Percentiles rank a stretch among this genome's conserved stretches.
Conservation (phyloP, 2,797 vertebrate genomes). For the Aldrovandia affinis region DNA sequence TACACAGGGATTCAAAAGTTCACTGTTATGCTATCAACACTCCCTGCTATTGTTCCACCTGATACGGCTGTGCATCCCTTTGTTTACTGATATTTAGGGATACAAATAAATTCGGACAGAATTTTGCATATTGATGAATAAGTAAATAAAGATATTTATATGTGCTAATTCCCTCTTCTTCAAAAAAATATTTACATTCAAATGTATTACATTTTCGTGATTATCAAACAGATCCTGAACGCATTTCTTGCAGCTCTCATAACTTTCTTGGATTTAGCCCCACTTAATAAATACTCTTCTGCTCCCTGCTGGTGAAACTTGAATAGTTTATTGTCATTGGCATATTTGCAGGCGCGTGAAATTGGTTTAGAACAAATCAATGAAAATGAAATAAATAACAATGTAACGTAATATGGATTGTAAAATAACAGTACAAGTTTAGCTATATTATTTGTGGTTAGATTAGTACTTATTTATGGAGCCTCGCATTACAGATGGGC, state of each 20-base stretch:
- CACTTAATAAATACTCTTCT: constrained; percentile 26
- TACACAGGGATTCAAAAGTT: no score
- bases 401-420: not conserved
- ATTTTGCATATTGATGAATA: no score
- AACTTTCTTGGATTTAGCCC: not conserved
- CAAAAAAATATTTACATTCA: not conserved
- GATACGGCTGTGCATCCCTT: no score
- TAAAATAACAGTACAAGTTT: not conserved
- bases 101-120: no score
- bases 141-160: not conserved
- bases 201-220: not conserved
- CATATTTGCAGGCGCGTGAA: not conserved
- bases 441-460: not conserved
- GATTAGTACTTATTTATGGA: no score
- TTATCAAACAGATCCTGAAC: not conserved
- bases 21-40: no score
- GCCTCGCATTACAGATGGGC: no score
- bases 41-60: no score
- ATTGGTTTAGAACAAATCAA: not conserved
- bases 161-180: not conserved
- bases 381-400: not conserved
- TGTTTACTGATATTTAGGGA: no score
- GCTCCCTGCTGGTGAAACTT: constrained; percentile 31
- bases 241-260: not conserved
- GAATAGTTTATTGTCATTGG: not conserved